Base-by-base conservation (phyloP, 2,888 invertebrate genomes). In the Tanytarsus gracilentus region DNA sequence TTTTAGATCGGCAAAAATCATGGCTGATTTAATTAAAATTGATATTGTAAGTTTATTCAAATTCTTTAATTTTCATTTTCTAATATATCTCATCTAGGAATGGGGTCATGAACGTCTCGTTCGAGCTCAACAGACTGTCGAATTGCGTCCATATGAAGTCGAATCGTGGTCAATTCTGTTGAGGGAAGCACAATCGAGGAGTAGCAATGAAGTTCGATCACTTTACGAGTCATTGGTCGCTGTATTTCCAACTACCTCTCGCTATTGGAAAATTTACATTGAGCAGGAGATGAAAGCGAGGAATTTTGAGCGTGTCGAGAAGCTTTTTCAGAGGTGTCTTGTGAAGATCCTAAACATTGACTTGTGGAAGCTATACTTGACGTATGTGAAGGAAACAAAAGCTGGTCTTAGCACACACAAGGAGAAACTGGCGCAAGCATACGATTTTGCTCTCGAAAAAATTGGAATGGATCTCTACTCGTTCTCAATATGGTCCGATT, bases 391-490 rank as follows among this genome's bases (percentile, higher is more conserved):
- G 76, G 98, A 99, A 72, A 99, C 98, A 1, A 96, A 96, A 73
- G 87, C 93, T 55, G 86, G 90, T 68, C 79, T 96, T 65, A 86
- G 91, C 0, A 89, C 91, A 0, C 95, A 93, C 78, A 93, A 94
- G 94, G 99, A 99, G 73, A 98, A 97, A 77, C 92, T 99, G 90
- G 98, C 98, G 0, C 96, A 99, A 72, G 98, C 99, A 0, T 99
- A 98, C 72, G 98, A 99, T 75, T 99, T 99, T 75, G 98, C 99
- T 0, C 75, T 99, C 64, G 99, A 99, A 64, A 97, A 98, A 76
- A 97, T 99, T 65, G 99, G 99, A 0, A 86, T 99, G 84, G 99
- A 99, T 70, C 88, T 97, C 66, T 92, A 95, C 75, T 93, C 97
- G 0, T 95, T 91, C 72, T 86, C 89, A 7, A 91, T 99, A 63